These are phyloP conservation scores for Podarcis siculus DNA, from an alignment of 2,797 vertebrate genomes.

Conservation along the genomic window DNA sequence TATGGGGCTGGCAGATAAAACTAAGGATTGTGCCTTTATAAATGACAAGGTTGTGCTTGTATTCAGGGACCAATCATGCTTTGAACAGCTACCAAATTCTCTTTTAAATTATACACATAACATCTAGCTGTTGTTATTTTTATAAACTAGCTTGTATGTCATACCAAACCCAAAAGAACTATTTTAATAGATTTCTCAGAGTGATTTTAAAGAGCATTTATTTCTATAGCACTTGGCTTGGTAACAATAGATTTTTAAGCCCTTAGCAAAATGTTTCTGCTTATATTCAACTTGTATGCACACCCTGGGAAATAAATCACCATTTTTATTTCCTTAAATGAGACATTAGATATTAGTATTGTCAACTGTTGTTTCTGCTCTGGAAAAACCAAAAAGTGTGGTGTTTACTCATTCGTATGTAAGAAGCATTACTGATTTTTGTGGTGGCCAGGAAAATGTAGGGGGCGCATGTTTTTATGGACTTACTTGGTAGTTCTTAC, in stretches of 20 bases:
- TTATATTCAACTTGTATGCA: background rate
- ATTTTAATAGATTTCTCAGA: background rate
- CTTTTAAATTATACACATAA: background rate
- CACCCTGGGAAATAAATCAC: background rate
- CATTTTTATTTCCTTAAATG: background rate
- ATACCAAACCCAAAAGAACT: background rate
- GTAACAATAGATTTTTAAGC: background rate
- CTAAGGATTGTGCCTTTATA: background rate
- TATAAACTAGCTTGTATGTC: background rate
- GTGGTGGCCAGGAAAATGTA: background rate
- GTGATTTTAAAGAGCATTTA: background rate
- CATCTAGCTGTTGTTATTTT: background rate
- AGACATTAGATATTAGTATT: background rate
- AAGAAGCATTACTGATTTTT: background rate
- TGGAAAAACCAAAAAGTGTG: background rate
- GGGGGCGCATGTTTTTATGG: background rate
- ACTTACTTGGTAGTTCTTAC: background rate
- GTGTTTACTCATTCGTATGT: background rate
- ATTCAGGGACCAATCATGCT: background rate
- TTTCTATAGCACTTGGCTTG: background rate
- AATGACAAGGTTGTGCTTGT: rapidly evolving
- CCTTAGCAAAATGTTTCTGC: background rate
- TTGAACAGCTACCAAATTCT: background rate
- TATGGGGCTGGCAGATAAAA: background rate
- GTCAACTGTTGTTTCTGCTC: background rate